A percentile compares a stretch with the other conserved stretches of the same genome.
Evolutionary conservation across 1,140 invertebrate genomes (phyloP).

Genomic region (Bombus vancouverensis): DNA sequence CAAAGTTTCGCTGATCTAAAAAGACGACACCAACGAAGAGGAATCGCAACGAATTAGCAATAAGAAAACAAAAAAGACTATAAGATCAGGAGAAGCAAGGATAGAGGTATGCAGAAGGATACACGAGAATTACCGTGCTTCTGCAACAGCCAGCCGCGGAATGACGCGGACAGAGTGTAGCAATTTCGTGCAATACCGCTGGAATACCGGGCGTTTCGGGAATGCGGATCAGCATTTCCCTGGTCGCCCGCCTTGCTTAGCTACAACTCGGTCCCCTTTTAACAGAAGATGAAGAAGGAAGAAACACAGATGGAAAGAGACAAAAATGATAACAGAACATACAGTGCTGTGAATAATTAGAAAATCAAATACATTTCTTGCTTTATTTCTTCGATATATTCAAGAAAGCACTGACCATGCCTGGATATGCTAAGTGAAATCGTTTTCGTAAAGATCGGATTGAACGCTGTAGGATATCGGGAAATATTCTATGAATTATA

Average conservation of each 20-base stretch:
- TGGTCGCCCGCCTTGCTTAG: slow-evolving; percentile 53
- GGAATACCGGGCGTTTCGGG: slow-evolving; percentile 78
- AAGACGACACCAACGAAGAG: neutral
- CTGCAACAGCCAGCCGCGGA: slow-evolving; percentile 61
- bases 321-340: neutral
- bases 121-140: slow-evolving; percentile 50
- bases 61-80: neutral
- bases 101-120: slow-evolving; percentile 6
- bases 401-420: too few species aligned
- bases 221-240: slow-evolving; percentile 80
- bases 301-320: neutral
- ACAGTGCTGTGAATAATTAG: too few species aligned
- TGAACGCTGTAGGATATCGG: too few species aligned
- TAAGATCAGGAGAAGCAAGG: neutral
- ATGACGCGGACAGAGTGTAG: slow-evolving; percentile 80
- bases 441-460: too few species aligned
- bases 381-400: too few species aligned
- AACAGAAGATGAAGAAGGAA: too few species aligned
- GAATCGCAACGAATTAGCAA: neutral
- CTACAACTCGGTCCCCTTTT: slow-evolving; percentile 30
- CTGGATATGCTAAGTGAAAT: too few species aligned
- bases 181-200: slow-evolving; percentile 80
- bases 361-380: too few species aligned
- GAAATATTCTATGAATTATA: too few species aligned
- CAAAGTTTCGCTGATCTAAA: neutral